Conservation (phyloP, 2,797 vertebrate genomes). For the Pseudochaenichthys georgianus region DNA sequence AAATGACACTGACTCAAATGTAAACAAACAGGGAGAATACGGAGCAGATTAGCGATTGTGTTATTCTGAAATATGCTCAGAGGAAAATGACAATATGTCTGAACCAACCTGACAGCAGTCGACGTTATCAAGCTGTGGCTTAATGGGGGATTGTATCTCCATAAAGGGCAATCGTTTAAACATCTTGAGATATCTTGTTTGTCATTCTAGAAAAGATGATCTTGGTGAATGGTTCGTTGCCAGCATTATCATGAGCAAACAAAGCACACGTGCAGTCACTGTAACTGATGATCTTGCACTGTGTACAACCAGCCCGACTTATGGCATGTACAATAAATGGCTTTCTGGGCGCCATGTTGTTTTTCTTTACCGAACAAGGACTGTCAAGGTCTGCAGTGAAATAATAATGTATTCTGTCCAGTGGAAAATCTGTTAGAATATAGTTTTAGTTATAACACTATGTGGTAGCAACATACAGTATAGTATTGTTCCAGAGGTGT, state of each 20-base stretch:
- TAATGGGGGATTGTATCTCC: neutral
- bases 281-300: conserved; percentile 42
- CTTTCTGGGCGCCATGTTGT: conserved; percentile 28
- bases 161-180: neutral
- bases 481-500: neutral
- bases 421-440: neutral
- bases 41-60: neutral
- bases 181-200: neutral
- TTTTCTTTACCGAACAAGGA: conserved; percentile 40
- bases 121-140: neutral
- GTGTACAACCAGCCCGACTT: conserved; percentile 13
- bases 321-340: conserved; percentile 31
- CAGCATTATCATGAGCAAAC: conserved; percentile 14
- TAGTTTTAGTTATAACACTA: neutral
- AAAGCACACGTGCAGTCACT: conserved; percentile 6
- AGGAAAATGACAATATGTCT: neutral
- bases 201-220: neutral
- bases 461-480: neutral
- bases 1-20: neutral
- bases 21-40: neutral
- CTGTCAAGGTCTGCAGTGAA: conserved; percentile 21
- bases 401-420: neutral
- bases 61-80: neutral
- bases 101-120: neutral
- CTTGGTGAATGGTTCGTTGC: neutral